phyloP scores from a whole-genome alignment of 2,888 invertebrate species.

The Drosophila ezoana region DNA sequence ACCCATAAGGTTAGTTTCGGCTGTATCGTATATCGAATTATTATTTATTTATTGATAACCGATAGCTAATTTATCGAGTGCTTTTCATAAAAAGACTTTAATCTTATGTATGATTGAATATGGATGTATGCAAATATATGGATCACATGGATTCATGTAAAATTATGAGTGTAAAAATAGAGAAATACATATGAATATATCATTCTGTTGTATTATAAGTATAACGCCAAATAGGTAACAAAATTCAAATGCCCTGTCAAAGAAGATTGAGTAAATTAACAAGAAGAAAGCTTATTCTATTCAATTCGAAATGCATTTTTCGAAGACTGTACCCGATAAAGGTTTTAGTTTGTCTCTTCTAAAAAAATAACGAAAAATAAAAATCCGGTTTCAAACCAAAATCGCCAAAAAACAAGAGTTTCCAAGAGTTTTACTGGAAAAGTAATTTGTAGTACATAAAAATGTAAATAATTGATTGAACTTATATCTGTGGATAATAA shows the following conservation, averaged over 20 bases:
- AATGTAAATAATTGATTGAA: conserved; percentile 18
- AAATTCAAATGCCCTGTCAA: conserved; percentile 35
- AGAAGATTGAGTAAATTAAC: neutral
- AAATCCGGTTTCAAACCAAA: conserved; percentile 27
- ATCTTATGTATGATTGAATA: neutral
- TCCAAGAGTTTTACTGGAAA: conserved; percentile 17
- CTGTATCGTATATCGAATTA: conserved; percentile 32
- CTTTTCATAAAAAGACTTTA: conserved; percentile 1
- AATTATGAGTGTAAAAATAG: neutral
- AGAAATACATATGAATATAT: neutral
- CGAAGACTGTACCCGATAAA: conserved; percentile 1
- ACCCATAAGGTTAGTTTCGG: conserved; percentile 8
- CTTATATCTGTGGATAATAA: conserved; percentile 9
- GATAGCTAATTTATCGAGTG: conserved; percentile 8
- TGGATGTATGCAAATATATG: neutral
- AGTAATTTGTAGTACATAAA: conserved; percentile 11
- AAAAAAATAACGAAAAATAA: conserved; percentile 5
- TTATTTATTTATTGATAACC: conserved; percentile 14
- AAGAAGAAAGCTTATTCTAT: conserved; percentile 4
- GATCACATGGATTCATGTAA: neutral
- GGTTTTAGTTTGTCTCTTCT: neutral
- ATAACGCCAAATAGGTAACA: conserved; percentile 10
- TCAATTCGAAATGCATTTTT: conserved; percentile 3
- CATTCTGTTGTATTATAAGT: neutral
- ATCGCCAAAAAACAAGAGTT: conserved; percentile 47